phyloP scores from a whole-genome alignment of 2,797 vertebrate genomes.

The Chrysocyon brachyurus region DNA sequence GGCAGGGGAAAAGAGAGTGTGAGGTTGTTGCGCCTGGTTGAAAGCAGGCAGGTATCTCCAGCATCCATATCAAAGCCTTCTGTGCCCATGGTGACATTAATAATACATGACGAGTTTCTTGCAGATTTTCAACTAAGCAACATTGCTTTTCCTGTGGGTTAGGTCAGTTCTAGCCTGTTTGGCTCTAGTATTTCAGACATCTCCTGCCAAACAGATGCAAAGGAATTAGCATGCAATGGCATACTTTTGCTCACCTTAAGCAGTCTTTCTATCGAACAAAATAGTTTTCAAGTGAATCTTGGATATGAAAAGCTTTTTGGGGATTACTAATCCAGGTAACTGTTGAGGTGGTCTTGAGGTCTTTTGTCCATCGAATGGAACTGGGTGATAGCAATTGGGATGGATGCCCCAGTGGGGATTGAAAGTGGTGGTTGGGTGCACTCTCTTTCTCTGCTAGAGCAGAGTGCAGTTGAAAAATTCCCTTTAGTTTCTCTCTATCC shows the following conservation, averaged over 20 bases:
- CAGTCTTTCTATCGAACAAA: slow-evolving; percentile 39
- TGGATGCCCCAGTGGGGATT: neutral
- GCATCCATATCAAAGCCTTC: slow-evolving; percentile 61
- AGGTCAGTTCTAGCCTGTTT: slow-evolving; percentile 49
- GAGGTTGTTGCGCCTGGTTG: neutral
- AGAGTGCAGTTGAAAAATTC: neutral
- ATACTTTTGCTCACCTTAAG: neutral
- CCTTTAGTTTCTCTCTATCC: neutral
- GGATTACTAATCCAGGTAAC: neutral
- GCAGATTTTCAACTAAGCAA: slow-evolving; percentile 64
- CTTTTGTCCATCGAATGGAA: neutral
- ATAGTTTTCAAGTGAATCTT: slow-evolving; percentile 39
- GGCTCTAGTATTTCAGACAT: slow-evolving; percentile 53
- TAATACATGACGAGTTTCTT: slow-evolving; percentile 60
- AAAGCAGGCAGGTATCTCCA: slow-evolving; percentile 12
- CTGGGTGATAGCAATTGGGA: neutral
- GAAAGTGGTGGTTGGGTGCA: neutral
- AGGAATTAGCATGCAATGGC: slow-evolving; percentile 31
- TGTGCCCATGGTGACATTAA: slow-evolving; percentile 64
- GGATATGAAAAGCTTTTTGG: neutral
- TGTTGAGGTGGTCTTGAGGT: neutral
- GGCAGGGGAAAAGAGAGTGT: neutral
- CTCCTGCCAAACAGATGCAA: slow-evolving; percentile 52
- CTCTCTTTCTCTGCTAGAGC: neutral
- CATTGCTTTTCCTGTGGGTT: slow-evolving; percentile 69